Percentiles rank a stretch among this genome's conserved stretches.
These are phyloP conservation scores for Tyrannus savana DNA, from an alignment of 2,113 vertebrate species.

Conservation along the genomic window DNA sequence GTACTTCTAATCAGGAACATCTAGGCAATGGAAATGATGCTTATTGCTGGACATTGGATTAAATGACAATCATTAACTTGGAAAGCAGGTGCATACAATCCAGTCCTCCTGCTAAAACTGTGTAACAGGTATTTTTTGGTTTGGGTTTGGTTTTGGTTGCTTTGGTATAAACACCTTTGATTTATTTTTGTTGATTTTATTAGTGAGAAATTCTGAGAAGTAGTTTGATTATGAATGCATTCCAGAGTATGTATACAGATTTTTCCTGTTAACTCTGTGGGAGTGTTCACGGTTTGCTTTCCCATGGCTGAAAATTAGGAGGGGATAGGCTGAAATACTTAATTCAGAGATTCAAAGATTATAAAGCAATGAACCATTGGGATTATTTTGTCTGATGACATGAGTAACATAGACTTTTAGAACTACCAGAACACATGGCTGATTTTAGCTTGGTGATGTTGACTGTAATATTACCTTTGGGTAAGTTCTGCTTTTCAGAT, in stretches of 20 bases:
- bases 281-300: background rate
- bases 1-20: background rate
- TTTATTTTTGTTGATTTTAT: background rate
- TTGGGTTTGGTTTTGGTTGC: background rate
- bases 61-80: background rate
- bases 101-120: background rate
- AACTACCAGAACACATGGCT: background rate
- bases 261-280: background rate
- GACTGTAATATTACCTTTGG: background rate
- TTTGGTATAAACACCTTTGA: background rate
- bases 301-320: background rate
- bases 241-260: background rate
- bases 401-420: background rate
- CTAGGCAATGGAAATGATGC: background rate
- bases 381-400: background rate
- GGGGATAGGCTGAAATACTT: background rate
- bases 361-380: background rate
- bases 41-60: background rate
- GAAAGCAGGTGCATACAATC: background rate
- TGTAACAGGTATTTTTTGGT: background rate
- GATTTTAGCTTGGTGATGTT: background rate
- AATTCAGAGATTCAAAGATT: background rate
- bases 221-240: background rate
- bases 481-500: background rate
- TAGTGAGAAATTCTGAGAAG: background rate